Evolutionary conservation across 2,113 vertebrate genomes (phyloP).

Genomic region (Pteropus alecto): DNA sequence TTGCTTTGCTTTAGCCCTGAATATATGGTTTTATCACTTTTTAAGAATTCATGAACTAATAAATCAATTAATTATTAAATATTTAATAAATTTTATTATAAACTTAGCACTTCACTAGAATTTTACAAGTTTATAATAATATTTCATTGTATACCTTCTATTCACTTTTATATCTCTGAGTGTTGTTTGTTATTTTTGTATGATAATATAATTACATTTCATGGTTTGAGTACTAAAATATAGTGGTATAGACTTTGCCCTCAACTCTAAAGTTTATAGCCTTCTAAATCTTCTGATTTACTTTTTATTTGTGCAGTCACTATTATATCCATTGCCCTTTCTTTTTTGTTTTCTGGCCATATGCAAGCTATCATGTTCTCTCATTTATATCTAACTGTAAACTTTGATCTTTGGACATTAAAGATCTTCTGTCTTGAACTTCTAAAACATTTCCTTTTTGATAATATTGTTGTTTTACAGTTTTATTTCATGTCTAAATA

Average conservation of each 20-base stretch:
- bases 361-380: not conserved
- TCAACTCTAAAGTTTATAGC: not conserved
- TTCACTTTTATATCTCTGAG: not conserved
- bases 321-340: not conserved
- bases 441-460: not conserved
- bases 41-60: not conserved
- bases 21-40: not conserved
- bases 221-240: not conserved
- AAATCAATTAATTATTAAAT: constrained; percentile 17
- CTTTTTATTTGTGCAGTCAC: not conserved
- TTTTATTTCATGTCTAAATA: not conserved
- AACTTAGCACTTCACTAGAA: not conserved
- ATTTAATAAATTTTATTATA: constrained; percentile 12
- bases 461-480: not conserved
- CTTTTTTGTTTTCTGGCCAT: not conserved
- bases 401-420: not conserved
- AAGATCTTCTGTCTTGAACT: not conserved
- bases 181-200: not conserved
- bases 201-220: not conserved
- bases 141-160: not conserved
- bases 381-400: not conserved
- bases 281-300: not conserved
- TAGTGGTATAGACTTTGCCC: not conserved
- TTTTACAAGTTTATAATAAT: not conserved
- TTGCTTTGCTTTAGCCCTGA: not conserved